Base-by-base conservation (phyloP, 1,140 invertebrate genomes). In the Psix sp. region DNA sequence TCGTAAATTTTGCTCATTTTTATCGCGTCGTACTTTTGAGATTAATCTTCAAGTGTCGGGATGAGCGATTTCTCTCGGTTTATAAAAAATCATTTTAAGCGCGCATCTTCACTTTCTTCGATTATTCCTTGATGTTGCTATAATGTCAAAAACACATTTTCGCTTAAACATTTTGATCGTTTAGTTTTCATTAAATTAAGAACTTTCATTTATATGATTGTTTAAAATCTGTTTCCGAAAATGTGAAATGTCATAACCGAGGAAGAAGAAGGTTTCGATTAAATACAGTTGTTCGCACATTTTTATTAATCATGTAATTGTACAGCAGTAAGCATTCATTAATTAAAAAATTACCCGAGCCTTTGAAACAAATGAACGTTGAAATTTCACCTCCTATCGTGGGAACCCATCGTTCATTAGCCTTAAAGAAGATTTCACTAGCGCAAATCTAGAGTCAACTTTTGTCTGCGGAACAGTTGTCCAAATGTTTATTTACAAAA, bases 301-400 rank as follows among this genome's bases (percentile, higher is more conserved):
- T 29, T 35, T 35, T 10, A 35, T 35, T 35, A 11, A 14, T 11
- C n/a, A 35, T 13, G 13, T 13, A 1, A 13, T 35, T 35, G 11
- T 11, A 35, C 33, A 13, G 13, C 2, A 5, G 5, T 11, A 35
- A 2, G 33, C 10, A 11, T 35, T 13, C 11, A 35, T 2, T 35
- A 35, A 35, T 35, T 42, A 43, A 56, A 33, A 43, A 56, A 35
- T 31, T 24, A 43, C 39, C 10, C 3, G 14, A 15, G 13, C 15
- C 24, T 7, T 42, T 31, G 38, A 45, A 40, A 33, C 36, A 26
- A 40, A 40, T 33, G 45, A 40, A 31, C 36, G 24, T 6, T 49
- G 20, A 49, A 57, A 60, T 60, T 60, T 60, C 56, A 60, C 56
- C 42, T 36, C 16, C 51, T 62, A 62, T 62, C 46, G 59, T 62